phyloP scores from a whole-genome alignment of 2,113 vertebrate genomes.

The Solenodon paradoxus region DNA sequence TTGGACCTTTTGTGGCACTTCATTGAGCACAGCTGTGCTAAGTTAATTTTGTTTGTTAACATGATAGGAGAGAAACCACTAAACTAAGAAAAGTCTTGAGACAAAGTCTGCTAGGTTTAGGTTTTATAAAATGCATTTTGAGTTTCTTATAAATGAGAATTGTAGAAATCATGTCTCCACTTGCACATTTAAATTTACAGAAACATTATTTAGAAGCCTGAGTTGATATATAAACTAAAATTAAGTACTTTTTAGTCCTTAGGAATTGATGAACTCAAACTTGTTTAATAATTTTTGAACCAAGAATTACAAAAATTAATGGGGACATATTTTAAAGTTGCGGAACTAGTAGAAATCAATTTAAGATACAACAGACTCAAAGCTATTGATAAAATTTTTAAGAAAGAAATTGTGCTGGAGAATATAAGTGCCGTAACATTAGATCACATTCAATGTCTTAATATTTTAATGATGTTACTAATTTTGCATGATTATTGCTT shows the following conservation, averaged over 20 bases:
- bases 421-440: neutral
- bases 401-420: neutral
- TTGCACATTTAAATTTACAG: constrained; percentile 58
- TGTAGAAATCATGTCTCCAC: constrained; percentile 14
- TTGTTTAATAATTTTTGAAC: neutral
- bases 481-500: neutral
- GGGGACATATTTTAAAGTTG: neutral
- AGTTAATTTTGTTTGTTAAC: constrained; percentile 61
- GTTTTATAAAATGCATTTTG: constrained; percentile 57
- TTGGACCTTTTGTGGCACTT: constrained; percentile 35
- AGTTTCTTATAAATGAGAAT: constrained; percentile 41
- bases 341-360: neutral
- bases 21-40: constrained; percentile 52
- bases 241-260: neutral
- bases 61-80: constrained; percentile 42
- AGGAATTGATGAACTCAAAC: neutral
- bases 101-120: constrained; percentile 45
- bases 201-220: neutral
- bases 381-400: neutral
- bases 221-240: neutral
- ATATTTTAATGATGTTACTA: neutral
- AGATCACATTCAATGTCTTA: neutral
- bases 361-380: neutral
- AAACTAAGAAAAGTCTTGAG: constrained; percentile 45
- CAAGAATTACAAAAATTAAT: neutral